Percentiles rank a stretch among this genome's conserved stretches.
phyloP scores from a whole-genome alignment of 2,888 invertebrate species.

The Baccha elongata region DNA sequence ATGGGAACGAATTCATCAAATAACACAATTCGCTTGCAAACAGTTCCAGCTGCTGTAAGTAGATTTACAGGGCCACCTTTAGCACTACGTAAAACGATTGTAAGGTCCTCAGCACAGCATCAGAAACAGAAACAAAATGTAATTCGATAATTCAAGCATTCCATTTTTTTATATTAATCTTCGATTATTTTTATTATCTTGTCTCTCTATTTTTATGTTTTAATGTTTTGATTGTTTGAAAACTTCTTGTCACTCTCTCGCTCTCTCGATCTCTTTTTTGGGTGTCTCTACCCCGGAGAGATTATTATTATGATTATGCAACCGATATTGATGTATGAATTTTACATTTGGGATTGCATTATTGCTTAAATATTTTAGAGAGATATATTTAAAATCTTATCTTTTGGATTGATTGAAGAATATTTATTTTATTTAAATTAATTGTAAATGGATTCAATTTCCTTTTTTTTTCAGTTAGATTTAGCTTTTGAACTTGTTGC shows the following conservation, averaged over 20 bases:
- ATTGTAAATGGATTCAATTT: slow-evolving; percentile 15
- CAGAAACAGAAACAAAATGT: slow-evolving; percentile 82
- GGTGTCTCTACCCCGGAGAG: slow-evolving; percentile 7
- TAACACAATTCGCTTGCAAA: slow-evolving; percentile 91
- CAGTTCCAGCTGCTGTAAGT: slow-evolving; percentile 94
- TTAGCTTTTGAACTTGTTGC: slow-evolving; percentile 48
- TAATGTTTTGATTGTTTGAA: slow-evolving; percentile 76
- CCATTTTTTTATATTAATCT: slow-evolving; percentile 55
- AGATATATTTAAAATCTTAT: slow-evolving; percentile 7
- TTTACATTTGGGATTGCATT: slow-evolving; percentile 21
- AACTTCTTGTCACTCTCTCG: no score
- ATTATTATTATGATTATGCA: slow-evolving; percentile 18
- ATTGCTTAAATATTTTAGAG: slow-evolving; percentile 15
- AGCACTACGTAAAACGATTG: slow-evolving; percentile 85
- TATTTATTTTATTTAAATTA: background rate
- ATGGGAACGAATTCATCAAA: slow-evolving; percentile 84
- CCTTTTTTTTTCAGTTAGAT: slow-evolving; percentile 1
- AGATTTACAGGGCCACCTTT: slow-evolving; percentile 87
- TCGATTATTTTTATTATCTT: slow-evolving; percentile 52
- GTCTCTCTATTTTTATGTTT: slow-evolving; percentile 74
- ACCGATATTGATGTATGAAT: slow-evolving; percentile 26
- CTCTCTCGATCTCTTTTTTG: no score
- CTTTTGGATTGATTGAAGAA: slow-evolving; percentile 23
- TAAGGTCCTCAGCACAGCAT: slow-evolving; percentile 81
- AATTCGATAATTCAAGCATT: slow-evolving; percentile 76